phyloP scores from a whole-genome alignment of 2,797 vertebrate genomes.

The Eptatretus atami region DNA sequence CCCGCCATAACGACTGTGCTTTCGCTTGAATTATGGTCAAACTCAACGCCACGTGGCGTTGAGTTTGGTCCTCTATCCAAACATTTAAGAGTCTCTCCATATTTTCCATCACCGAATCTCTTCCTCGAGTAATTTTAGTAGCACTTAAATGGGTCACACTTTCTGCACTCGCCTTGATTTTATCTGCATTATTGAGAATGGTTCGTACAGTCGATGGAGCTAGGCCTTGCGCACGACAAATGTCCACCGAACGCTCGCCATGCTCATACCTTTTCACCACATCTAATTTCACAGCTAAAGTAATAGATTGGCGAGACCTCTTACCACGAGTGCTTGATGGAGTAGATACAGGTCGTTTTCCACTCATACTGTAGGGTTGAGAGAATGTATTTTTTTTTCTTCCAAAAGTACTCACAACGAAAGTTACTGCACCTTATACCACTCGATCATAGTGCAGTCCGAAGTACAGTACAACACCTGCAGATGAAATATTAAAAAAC shows the following conservation, averaged over 20 bases:
- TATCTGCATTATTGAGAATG: not conserved
- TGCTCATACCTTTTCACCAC: not conserved
- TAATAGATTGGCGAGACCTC: not conserved
- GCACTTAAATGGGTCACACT: slow-evolving; percentile 6
- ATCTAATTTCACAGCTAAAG: not conserved
- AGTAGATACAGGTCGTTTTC: too few species aligned
- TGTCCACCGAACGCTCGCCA: not conserved
- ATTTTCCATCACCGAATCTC: slow-evolving; percentile 7
- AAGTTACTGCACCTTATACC: too few species aligned
- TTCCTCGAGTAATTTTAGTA: slow-evolving; percentile 2
- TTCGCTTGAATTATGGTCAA: slow-evolving; percentile 6
- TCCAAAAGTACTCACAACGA: too few species aligned
- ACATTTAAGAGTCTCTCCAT: slow-evolving; percentile 7
- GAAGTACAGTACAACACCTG: too few species aligned
- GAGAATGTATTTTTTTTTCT: too few species aligned
- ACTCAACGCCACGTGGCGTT: not conserved
- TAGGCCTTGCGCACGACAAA: not conserved
- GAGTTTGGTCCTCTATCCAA: slow-evolving; percentile 8
- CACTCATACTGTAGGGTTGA: too few species aligned
- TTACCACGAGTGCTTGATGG: too few species aligned
- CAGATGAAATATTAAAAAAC: too few species aligned
- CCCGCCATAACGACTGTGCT: not conserved
- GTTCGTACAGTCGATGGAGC: not conserved
- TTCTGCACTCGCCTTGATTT: slow-evolving; percentile 1
- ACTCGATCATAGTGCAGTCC: too few species aligned